These are phyloP conservation scores for Acronicta alni DNA, from an alignment of 2,888 invertebrate species.

Conservation along the genomic window DNA sequence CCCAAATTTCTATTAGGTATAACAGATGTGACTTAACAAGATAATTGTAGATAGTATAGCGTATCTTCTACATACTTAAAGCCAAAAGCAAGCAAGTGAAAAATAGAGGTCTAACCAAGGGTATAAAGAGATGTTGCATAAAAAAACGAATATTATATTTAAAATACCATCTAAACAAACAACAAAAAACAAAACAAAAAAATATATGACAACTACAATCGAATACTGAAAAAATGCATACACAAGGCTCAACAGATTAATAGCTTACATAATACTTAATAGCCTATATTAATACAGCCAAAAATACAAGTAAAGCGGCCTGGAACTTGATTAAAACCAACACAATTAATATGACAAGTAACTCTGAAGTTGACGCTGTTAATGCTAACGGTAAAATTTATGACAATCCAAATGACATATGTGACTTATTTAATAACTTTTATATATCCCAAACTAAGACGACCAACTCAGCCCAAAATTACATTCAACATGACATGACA, in stretches of 20 bases:
- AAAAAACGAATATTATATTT: conserved; percentile 13
- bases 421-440: conserved; percentile 13
- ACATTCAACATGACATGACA: neutral
- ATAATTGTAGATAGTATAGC: too few relatives aligned
- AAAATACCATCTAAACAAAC: conserved; percentile 8
- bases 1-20: too few relatives aligned
- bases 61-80: too few relatives aligned
- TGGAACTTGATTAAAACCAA: conserved; percentile 13
- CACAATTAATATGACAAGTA: conserved; percentile 2
- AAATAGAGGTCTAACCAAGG: conserved; percentile 8
- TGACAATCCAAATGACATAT: conserved; percentile 14
- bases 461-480: neutral
- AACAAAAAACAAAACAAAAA: conserved; percentile 17
- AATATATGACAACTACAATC: conserved; percentile 5
- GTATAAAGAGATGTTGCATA: conserved; percentile 12
- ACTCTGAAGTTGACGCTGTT: conserved; percentile 5
- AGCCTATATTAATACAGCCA: conserved; percentile 14
- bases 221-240: conserved; percentile 12
- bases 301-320: conserved; percentile 15
- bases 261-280: too few relatives aligned
- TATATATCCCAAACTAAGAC: conserved; percentile 11
- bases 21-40: too few relatives aligned
- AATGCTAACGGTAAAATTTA: neutral
- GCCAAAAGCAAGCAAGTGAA: conserved; percentile 11
- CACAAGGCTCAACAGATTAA: conserved; percentile 6